phyloP scores from a whole-genome alignment of 30 jellyfish, hydroid and myxozoan genomes.

The Aurelia sp. region DNA sequence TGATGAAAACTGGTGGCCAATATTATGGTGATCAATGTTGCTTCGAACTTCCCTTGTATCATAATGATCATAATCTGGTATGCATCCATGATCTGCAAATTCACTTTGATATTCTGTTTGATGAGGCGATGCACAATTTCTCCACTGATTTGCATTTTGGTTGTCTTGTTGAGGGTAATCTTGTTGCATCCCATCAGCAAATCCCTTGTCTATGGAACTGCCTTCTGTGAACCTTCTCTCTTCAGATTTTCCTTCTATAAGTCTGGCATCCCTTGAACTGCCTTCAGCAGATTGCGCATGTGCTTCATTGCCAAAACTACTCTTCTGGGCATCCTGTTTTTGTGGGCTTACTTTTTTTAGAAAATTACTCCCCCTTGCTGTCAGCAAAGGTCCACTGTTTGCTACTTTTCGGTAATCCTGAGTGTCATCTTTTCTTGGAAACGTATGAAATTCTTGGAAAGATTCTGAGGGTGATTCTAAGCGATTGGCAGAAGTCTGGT shows the following conservation, averaged over 20 bases:
- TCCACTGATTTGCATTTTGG: no score
- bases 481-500: constrained; percentile 21
- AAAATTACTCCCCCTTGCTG: constrained; percentile 55
- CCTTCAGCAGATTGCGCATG: background rate
- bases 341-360: constrained; percentile 22
- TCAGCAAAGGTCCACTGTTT: constrained; percentile 38
- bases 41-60: background rate
- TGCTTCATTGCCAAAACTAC: no score
- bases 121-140: no score
- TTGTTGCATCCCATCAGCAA: no score
- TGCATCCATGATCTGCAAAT: no score
- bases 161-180: no score
- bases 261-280: background rate
- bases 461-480: constrained; percentile 28
- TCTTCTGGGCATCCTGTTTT: background rate
- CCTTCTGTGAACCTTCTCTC: no score
- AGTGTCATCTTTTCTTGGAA: background rate
- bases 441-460: constrained; percentile 6
- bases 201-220: no score
- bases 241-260: background rate
- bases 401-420: background rate
- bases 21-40: background rate
- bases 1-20: background rate
- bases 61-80: background rate
- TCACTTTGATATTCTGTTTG: no score